A percentile compares a stretch with the other conserved stretches of the same genome.
These are phyloP conservation scores for Noturus placidus DNA, from an alignment of 2,113 vertebrate genomes.

Conservation along the genomic window DNA sequence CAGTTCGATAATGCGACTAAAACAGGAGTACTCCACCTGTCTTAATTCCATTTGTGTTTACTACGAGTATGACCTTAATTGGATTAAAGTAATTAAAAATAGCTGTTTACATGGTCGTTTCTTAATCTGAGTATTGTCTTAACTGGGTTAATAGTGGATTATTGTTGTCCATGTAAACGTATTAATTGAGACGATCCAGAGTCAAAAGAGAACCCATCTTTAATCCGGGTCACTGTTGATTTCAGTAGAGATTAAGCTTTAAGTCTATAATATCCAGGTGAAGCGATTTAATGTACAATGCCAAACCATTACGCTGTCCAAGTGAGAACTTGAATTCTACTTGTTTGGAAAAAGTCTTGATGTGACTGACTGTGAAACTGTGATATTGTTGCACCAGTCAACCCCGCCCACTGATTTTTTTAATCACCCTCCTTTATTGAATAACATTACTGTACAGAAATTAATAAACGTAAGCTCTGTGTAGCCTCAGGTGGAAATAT, in stretches of 20 bases:
- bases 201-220: neutral
- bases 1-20: no score
- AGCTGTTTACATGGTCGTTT: no score
- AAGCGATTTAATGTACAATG: no score
- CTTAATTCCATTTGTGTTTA: no score
- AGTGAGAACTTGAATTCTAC: neutral
- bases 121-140: no score
- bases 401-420: neutral
- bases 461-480: neutral
- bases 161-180: no score
- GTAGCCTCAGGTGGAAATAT: neutral
- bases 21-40: no score
- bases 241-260: neutral
- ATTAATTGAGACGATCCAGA: neutral
- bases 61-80: no score
- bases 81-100: no score
- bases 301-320: neutral
- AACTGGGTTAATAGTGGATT: no score
- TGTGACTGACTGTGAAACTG: neutral
- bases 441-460: neutral
- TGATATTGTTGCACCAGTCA: neutral
- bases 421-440: neutral
- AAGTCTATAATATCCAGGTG: neutral
- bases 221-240: neutral
- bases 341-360: neutral